Conservation (phyloP, 2,113 vertebrate genomes). For the Pluvianellus socialis region DNA sequence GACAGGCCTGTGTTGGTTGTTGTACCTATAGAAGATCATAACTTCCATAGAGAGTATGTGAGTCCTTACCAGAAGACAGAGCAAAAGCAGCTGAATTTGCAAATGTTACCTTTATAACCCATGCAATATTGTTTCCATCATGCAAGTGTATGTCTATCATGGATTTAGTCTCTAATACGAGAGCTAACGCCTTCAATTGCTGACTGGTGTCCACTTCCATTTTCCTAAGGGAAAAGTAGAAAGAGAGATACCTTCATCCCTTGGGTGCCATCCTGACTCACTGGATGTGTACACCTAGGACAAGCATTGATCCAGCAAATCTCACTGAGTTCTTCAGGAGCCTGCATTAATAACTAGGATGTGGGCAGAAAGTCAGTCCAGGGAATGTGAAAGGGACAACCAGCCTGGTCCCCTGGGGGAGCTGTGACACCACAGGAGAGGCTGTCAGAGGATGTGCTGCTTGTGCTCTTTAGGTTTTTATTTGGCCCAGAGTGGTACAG, state of each 20-base stretch:
- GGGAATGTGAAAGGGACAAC: not conserved
- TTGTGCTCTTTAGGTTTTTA: not conserved
- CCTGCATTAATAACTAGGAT: accelerated
- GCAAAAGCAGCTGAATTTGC: not conserved
- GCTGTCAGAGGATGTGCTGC: not conserved
- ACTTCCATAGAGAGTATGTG: not conserved
- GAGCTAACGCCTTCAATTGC: not conserved
- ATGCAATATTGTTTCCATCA: not conserved
- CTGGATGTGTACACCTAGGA: accelerated
- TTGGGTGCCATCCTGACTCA: not conserved
- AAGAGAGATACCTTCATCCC: not conserved
- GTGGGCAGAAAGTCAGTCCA: not conserved
- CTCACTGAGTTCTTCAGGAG: not conserved
- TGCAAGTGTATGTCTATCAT: not conserved
- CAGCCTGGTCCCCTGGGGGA: conserved; percentile 1
- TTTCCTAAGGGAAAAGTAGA: not conserved
- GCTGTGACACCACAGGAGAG: conserved; percentile 4
- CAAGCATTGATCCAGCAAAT: not conserved
- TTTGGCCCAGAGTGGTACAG: not conserved
- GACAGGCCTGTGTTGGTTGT: not conserved
- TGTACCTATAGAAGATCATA: not conserved
- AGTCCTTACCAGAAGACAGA: not conserved
- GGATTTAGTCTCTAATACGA: not conserved
- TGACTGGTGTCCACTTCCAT: not conserved
- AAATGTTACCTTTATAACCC: not conserved